A percentile compares a stretch with the other conserved stretches of the same genome.
Conservation (phyloP, 2,113 vertebrate genomes). For the Hippopotamus amphibius region DNA sequence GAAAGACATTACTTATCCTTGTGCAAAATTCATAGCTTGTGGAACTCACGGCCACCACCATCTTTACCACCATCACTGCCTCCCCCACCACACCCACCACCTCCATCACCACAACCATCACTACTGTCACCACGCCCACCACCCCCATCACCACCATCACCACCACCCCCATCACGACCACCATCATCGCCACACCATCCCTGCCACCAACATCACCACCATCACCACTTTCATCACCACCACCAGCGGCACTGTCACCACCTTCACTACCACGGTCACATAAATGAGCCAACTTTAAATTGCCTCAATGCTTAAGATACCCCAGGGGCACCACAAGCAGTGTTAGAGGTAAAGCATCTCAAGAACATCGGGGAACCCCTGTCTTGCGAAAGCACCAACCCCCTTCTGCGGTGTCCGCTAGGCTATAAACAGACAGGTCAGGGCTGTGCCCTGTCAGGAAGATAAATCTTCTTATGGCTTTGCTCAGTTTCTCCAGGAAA, state of each 20-base stretch:
- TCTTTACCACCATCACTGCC: neutral
- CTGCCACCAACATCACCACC: fast-evolving
- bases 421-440: neutral
- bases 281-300: neutral
- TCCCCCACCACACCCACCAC: fast-evolving
- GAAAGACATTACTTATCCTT: neutral
- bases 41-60: neutral
- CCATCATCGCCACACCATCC: fast-evolving
- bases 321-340: neutral
- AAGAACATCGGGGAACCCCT: neutral
- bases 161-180: fast-evolving
- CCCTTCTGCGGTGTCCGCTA: neutral
- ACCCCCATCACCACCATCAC: fast-evolving
- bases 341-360: neutral
- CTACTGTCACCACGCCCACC: fast-evolving
- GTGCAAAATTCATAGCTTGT: neutral
- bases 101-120: neutral
- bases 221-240: fast-evolving
- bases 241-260: too few species aligned
- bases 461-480: neutral
- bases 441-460: neutral
- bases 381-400: fast-evolving
- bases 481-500: neutral
- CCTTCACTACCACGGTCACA: too few species aligned
- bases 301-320: neutral